A percentile compares a stretch with the other conserved stretches of the same genome.
Evolutionary conservation across 1,140 invertebrate species (phyloP).

Genomic region (Procambarus clarkii): DNA sequence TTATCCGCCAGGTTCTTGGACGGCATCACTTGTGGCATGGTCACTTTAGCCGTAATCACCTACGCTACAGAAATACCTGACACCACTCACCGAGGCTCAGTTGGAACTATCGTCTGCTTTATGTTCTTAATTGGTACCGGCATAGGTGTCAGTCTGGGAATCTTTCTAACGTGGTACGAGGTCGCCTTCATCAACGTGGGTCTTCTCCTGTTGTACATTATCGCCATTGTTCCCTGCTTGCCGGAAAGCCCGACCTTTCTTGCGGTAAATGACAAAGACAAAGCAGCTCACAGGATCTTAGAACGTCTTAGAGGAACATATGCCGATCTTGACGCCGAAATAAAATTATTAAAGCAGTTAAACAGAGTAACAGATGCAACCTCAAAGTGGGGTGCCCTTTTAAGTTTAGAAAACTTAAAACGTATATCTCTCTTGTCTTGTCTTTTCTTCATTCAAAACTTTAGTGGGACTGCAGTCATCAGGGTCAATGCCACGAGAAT

Average conservation of each 20-base stretch:
- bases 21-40: slow-evolving; percentile 12
- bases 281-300: slow-evolving; percentile 9
- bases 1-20: background rate
- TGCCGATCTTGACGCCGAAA: slow-evolving; percentile 18
- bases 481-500: slow-evolving; percentile 37
- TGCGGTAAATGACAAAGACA: background rate
- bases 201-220: slow-evolving; percentile 2
- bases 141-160: background rate
- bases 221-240: slow-evolving; percentile 14
- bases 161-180: slow-evolving; percentile 31
- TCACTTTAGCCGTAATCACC: slow-evolving; percentile 16
- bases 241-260: slow-evolving; percentile 54
- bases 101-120: background rate
- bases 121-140: slow-evolving; percentile 15
- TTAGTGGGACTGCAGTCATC: slow-evolving; percentile 24
- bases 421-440: background rate
- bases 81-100: background rate
- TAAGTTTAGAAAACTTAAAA: background rate
- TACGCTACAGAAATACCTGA: slow-evolving; percentile 43
- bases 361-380: background rate
- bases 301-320: slow-evolving; percentile 8
- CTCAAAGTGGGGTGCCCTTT: background rate
- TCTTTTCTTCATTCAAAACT: slow-evolving; percentile 41
- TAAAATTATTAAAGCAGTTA: slow-evolving; percentile 1
- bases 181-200: slow-evolving; percentile 30